phyloP scores from a whole-genome alignment of 2,113 vertebrate species.

The Nestor notabilis region DNA sequence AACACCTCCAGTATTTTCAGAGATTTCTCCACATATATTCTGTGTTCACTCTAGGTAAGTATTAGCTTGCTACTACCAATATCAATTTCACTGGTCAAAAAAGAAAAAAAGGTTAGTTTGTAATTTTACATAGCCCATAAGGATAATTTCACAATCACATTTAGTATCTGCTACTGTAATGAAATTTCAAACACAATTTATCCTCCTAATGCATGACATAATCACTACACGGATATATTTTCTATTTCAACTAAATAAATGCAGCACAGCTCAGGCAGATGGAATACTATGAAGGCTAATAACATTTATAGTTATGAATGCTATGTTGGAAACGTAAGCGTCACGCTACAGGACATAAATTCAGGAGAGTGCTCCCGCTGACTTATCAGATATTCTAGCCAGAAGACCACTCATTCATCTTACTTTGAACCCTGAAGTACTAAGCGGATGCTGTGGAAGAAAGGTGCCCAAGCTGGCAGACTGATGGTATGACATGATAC shows the following conservation, averaged over 20 bases:
- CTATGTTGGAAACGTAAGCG: background rate
- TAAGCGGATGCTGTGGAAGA: fast-evolving
- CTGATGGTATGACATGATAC: fast-evolving
- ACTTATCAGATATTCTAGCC: background rate
- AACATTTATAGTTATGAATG: background rate
- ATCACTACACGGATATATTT: background rate
- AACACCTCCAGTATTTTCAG: background rate
- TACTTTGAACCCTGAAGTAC: background rate
- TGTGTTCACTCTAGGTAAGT: background rate
- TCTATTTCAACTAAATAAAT: background rate
- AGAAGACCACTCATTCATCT: background rate
- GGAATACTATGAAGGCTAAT: background rate
- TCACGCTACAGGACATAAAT: background rate
- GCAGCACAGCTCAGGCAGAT: background rate
- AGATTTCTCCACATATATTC: background rate
- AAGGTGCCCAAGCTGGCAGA: background rate
- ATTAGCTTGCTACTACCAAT: background rate
- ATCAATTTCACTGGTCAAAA: background rate
- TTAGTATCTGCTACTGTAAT: background rate
- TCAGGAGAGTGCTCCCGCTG: background rate
- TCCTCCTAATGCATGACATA: background rate
- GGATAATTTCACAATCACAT: background rate
- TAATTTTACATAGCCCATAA: background rate
- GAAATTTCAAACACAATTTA: background rate
- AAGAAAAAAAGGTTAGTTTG: background rate